Percentiles rank a stretch among this genome's conserved stretches.
Conservation (phyloP, 2,113 vertebrate genomes). For the Cichladusa arquata region DNA sequence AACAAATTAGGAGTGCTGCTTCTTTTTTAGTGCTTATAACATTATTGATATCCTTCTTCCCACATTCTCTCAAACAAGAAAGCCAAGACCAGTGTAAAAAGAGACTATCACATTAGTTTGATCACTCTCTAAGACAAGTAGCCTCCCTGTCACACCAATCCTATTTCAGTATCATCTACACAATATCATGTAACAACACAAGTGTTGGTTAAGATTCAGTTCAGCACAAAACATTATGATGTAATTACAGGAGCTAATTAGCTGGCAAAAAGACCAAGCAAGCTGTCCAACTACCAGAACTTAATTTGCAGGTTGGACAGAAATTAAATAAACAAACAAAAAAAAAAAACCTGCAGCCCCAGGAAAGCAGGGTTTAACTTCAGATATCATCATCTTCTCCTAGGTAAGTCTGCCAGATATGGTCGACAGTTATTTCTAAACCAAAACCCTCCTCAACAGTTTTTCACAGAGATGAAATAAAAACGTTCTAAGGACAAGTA, state of each 20-base stretch:
- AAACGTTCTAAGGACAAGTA: background rate
- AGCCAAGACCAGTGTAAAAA: background rate
- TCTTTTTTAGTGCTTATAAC: background rate
- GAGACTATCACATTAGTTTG: background rate
- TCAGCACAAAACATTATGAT: background rate
- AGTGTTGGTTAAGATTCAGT: background rate
- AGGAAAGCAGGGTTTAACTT: background rate
- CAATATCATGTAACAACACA: background rate
- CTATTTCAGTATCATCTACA: background rate
- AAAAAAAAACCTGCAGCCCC: background rate
- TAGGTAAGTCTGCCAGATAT: background rate
- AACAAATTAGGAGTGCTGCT: background rate
- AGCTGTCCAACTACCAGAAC: background rate
- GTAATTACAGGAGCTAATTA: background rate
- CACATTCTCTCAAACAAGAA: background rate
- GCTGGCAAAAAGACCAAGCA: background rate
- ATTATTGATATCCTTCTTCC: background rate
- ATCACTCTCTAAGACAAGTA: background rate
- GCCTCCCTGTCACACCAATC: background rate
- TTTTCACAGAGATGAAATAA: background rate
- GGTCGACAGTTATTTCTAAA: background rate
- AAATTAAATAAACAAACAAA: background rate
- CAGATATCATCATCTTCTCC: background rate
- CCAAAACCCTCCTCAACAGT: background rate
- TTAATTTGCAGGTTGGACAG: background rate